A percentile compares a stretch with the other conserved stretches of the same genome.
These are phyloP conservation scores for Phrynosoma blainvillii DNA, from an alignment of 2,113 vertebrate genomes.

Conservation along the genomic window DNA sequence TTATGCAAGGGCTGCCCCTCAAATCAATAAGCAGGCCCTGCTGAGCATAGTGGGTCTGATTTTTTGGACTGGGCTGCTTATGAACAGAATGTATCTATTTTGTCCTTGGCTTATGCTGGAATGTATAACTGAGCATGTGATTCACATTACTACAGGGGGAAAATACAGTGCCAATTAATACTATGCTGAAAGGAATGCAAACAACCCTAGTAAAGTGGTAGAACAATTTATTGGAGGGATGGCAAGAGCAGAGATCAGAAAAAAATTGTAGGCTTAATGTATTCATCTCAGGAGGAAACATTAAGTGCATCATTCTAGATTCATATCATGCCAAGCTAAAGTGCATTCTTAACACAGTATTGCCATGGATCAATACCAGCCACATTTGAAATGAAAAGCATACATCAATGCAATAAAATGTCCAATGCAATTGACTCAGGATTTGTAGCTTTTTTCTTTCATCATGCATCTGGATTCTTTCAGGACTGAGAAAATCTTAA, in stretches of 20 bases:
- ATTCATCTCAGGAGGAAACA: conserved; percentile 30
- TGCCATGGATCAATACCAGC: conserved; percentile 19
- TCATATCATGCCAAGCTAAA: conserved; percentile 39
- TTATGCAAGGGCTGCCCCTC: too few relatives aligned
- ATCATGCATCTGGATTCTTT: conserved; percentile 6
- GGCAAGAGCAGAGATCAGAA: background rate
- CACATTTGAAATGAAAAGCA: conserved; percentile 39
- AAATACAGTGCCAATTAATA: background rate
- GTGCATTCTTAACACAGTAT: conserved; percentile 38
- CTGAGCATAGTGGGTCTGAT: background rate
- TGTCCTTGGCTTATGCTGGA: background rate
- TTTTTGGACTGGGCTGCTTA: background rate
- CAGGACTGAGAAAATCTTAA: background rate
- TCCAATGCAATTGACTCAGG: conserved; percentile 11
- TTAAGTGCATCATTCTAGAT: conserved; percentile 29
- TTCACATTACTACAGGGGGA: background rate
- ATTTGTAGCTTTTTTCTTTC: conserved; percentile 24
- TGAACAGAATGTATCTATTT: background rate
- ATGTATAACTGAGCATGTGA: background rate
- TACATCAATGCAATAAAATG: conserved; percentile 38
- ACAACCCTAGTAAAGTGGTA: background rate
- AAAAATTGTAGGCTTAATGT: conserved; percentile 11
- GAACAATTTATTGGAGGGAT: background rate
- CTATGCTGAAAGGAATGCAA: background rate
- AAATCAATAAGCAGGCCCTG: background rate